phyloP scores from a whole-genome alignment of 2,888 invertebrate genomes.

The Macropis europaea region DNA sequence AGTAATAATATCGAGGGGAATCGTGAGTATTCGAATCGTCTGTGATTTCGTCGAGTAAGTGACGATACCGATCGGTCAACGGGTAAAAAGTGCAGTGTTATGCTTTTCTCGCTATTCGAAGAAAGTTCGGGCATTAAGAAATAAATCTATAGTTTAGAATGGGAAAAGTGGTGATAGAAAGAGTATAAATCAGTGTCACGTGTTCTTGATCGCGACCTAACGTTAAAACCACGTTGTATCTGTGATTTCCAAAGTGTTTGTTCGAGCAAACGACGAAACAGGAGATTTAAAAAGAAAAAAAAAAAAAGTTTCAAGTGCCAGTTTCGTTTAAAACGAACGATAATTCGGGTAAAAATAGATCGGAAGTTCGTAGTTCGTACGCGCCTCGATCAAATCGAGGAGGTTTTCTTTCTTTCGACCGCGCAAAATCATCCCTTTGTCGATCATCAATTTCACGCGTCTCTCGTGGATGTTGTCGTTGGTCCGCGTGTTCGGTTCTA shows the following conservation, averaged over 20 bases:
- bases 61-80: conserved; percentile 14
- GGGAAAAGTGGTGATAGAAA: conserved; percentile 35
- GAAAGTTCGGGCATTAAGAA: not conserved
- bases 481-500: conserved; percentile 41
- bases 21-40: conserved; percentile 33
- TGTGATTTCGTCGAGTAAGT: conserved; percentile 56
- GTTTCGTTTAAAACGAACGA: conserved; percentile 42
- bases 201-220: conserved; percentile 47
- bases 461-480: not conserved
- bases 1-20: not conserved
- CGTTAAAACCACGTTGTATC: conserved; percentile 39
- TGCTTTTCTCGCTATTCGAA: not conserved
- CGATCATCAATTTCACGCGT: not conserved
- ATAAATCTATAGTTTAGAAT: no score
- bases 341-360: not conserved
- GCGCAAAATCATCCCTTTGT: conserved; percentile 13
- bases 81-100: conserved; percentile 56
- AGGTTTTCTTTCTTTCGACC: not conserved
- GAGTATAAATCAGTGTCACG: conserved; percentile 47
- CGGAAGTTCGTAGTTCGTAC: not conserved
- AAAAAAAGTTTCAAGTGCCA: conserved; percentile 57
- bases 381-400: not conserved
- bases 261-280: conserved; percentile 17
- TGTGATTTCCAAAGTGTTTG: conserved; percentile 61
- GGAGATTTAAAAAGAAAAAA: not conserved